phyloP scores from a whole-genome alignment of 1,140 invertebrate species.

The Eriocheir sinensis region DNA sequence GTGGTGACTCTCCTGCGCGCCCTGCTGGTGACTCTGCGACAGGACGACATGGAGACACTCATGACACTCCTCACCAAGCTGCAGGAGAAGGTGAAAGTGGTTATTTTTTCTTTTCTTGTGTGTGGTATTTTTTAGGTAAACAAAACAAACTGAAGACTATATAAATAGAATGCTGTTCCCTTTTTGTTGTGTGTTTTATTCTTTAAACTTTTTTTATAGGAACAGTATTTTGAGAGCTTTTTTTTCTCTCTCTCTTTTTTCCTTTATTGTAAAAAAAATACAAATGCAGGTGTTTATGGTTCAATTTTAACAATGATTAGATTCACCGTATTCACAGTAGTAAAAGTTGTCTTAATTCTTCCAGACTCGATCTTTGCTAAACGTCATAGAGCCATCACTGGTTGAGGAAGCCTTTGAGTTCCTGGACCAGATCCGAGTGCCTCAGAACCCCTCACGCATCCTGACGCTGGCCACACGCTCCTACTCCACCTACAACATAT shows the following conservation, averaged over 20 bases:
- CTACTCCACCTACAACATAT: conserved; percentile 71
- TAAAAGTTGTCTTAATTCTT: no score
- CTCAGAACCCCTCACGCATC: conserved; percentile 77
- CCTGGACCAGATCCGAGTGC: conserved; percentile 87
- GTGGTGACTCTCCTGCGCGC: conserved; percentile 66
- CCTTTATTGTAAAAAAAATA: no score
- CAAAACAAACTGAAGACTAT: no score
- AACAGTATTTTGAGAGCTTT: neutral
- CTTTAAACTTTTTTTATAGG: neutral
- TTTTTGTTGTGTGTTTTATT: neutral
- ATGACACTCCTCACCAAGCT: conserved; percentile 59
- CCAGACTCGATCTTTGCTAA: conserved; percentile 88
- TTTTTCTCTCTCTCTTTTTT: neutral
- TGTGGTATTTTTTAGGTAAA: neutral
- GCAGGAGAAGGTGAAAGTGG: conserved; percentile 71
- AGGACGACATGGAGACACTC: conserved; percentile 49
- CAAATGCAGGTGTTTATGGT: no score
- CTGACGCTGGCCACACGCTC: conserved; percentile 75
- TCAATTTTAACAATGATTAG: no score
- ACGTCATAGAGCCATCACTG: conserved; percentile 90
- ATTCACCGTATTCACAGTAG: no score
- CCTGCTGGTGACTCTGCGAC: conserved; percentile 58
- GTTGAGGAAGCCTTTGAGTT: conserved; percentile 92
- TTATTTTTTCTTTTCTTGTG: neutral
- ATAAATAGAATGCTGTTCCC: no score